Conservation (phyloP, 2,113 vertebrate species). For the Seriola aureovittata region DNA sequence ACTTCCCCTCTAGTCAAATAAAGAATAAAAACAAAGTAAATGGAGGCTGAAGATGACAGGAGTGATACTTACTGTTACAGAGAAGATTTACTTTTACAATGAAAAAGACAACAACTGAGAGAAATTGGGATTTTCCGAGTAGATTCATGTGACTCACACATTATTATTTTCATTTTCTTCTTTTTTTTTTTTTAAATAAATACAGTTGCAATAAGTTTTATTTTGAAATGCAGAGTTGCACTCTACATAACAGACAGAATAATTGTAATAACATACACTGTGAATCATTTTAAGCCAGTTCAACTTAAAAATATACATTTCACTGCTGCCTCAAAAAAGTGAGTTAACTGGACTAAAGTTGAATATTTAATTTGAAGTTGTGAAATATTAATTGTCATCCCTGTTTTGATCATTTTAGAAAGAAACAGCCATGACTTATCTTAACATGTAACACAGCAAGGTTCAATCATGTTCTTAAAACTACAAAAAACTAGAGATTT, state of each 20-base stretch:
- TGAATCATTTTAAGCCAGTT: not conserved
- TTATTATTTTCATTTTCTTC: not conserved
- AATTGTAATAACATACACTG: no score
- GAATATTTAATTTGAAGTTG: not conserved
- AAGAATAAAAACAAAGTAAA: slow-evolving; percentile 73
- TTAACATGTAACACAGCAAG: not conserved
- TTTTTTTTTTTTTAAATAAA: not conserved
- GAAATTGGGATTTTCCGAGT: not conserved
- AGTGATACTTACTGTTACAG: slow-evolving; percentile 57
- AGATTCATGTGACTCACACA: not conserved
- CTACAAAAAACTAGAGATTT: not conserved
- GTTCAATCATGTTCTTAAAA: not conserved
- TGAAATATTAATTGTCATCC: not conserved
- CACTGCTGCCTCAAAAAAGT: not conserved
- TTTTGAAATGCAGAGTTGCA: not conserved
- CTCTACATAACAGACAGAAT: not conserved
- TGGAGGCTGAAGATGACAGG: slow-evolving; percentile 66
- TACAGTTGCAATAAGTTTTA: not conserved
- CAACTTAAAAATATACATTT: not conserved
- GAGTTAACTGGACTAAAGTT: not conserved
- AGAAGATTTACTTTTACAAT: slow-evolving; percentile 5
- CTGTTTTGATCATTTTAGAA: not conserved
- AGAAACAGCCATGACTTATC: not conserved
- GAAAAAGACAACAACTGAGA: slow-evolving; percentile 7
- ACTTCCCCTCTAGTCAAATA: slow-evolving; percentile 80